A percentile compares a stretch with the other conserved stretches of the same genome.
These are phyloP conservation scores for Temnothorax nylanderi DNA, from an alignment of 1,140 invertebrate species.

Conservation along the genomic window DNA sequence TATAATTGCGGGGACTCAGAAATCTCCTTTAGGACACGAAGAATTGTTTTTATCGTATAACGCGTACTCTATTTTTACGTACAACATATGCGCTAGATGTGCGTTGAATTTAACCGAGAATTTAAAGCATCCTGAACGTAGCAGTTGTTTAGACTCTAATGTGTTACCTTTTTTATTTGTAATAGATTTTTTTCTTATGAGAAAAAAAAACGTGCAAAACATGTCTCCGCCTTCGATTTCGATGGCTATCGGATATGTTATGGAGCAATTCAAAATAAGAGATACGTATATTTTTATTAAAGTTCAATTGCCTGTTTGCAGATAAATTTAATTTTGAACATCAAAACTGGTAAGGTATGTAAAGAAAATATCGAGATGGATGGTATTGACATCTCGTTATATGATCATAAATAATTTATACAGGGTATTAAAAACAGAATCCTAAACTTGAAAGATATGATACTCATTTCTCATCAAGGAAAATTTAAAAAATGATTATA, in stretches of 20 bases:
- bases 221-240: not conserved
- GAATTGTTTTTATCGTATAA: slow-evolving; percentile 7
- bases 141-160: not conserved
- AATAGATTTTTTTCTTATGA: not conserved
- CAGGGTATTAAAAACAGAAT: not conserved
- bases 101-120: not conserved
- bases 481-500: not conserved
- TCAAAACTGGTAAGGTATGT: not conserved
- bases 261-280: not conserved
- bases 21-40: slow-evolving; percentile 24
- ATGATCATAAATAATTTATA: not conserved
- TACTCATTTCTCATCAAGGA: not conserved
- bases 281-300: not conserved
- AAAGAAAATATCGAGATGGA: not conserved
- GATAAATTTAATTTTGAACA: not conserved
- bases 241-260: not conserved
- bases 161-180: slow-evolving; percentile 5
- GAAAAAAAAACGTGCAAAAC: not conserved
- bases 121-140: not conserved
- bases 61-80: not conserved
- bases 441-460: not conserved
- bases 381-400: not conserved
- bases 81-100: not conserved
- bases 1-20: slow-evolving; percentile 68
- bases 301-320: not conserved